Base-by-base conservation (phyloP, 2,888 invertebrate species). In the Dryobotodes eremita region DNA sequence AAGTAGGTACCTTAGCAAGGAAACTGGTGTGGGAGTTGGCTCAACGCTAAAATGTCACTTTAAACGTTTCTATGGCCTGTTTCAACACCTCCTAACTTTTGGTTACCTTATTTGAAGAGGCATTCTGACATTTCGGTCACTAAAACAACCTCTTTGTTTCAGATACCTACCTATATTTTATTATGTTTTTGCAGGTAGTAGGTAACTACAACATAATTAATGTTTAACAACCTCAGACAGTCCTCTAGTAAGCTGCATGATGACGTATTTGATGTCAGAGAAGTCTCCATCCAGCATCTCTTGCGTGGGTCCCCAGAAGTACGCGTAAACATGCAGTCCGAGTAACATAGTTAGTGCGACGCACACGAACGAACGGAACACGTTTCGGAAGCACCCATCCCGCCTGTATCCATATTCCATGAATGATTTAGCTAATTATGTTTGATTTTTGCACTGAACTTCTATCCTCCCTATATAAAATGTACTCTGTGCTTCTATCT, bases 311-410 rank as follows among this genome's bases (percentile, higher is more conserved):
- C 92, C 94, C 93, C 92, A 93, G 76, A 95, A 85, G 81, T 95
- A 94, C 0, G 93, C 89, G 83, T 96, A 96, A 10, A 92, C 85
- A 53, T 97, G 96, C n/a, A 96, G 83, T 15, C 93, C 95, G n/a
- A 96, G 88, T 69, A 96, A 88, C 66, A 94, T 26, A 6, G 93
- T 88, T 61, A 96, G 85, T 1, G 94, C 89, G 23, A 92, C 88
- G 71, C 94, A 95, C 23, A 96, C 95, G 82, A 96, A 96, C n/a
- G 92, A 89, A 69, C 93, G 93, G 80, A 96, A 96, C 61, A 93
- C 78, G 70, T 90, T 90, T 36, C 92, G 91, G 13, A 93, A 80
- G 77, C 90, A 91, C 23, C 90, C 89, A 3, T 89, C 88, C 23
- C 90, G 87, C 46, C 92, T 92, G 66, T 88, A 83, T 17, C 90